Base-by-base conservation (phyloP, 30 jellyfish, hydroid and myxozoan species). In the Nemopilema nomurai region DNA sequence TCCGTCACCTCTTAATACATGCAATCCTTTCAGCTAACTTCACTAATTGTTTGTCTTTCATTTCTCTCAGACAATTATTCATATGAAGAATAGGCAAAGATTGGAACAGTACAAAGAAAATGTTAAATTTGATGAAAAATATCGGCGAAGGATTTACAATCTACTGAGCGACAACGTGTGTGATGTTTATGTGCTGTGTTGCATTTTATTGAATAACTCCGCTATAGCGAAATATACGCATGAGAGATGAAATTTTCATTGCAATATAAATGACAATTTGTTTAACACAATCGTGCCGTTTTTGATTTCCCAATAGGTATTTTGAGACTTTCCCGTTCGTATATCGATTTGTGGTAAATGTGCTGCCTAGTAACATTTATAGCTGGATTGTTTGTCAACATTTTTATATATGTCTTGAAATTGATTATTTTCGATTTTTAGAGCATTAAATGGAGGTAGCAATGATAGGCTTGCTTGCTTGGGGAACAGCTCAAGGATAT, bases 51-150 rank as follows among this genome's bases (percentile, higher is more conserved):
- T n/a, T 53, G 16, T 82, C 67, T 9, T 16, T 51, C 16, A 16
- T 84, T 72, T 0, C 49, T 33, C 66, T 19, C 51, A 91, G 97
- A 85, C 97, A 25, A 77, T 91, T 8, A 84, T 91, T 29, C 81
- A 53, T 18, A 71, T 79, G 89, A 84, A 77, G 57, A 92, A 91
- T 53, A 75, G 78, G 65, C 83, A 80, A 18, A 78, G 51, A 62
- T 51, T 91, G 71, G 97, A 91, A 63, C 57, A 85, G 53, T 91
- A 91, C 57, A 87, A 93, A 9, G 89, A 74, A 19, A 69, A 91
- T 51, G 92, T 91, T 17, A 78, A 69, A 19, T 62, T 78, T 66
- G 90, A 84, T 30, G 89, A 57, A 21, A 71, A 68, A 78, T 67
- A 20, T 73, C 90, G 97, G 31, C 91, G 76, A 69, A 91, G 69